Conservation (phyloP, 2,113 vertebrate species). For the Megaleporinus macrocephalus region DNA sequence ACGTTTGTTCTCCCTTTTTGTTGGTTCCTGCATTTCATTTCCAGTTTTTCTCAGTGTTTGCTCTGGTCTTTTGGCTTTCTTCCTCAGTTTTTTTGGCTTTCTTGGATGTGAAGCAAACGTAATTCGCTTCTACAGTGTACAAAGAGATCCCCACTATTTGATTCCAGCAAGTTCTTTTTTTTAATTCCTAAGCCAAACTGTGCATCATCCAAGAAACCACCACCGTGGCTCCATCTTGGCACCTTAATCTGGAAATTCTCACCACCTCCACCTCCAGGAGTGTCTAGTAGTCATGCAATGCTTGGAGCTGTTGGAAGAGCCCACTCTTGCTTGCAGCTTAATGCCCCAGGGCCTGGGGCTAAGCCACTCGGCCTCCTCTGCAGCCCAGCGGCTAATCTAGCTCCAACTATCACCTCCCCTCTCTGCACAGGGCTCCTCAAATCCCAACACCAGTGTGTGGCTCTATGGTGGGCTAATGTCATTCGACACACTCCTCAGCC, state of each 20-base stretch:
- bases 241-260: conserved; percentile 1
- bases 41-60: too few relatives aligned
- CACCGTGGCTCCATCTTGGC: conserved; percentile 3
- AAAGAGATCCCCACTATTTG: neutral
- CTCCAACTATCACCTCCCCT: conserved; percentile 47
- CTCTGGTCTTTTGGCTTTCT: too few relatives aligned
- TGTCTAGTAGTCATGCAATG: neutral
- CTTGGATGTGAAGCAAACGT: neutral
- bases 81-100: neutral
- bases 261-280: conserved; percentile 11
- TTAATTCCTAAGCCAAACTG: neutral
- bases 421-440: conserved; percentile 52
- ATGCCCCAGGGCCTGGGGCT: neutral
- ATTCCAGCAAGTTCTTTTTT: too few relatives aligned
- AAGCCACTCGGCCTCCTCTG: conserved; percentile 10
- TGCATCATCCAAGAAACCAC: neutral
- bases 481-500: conserved; percentile 75
- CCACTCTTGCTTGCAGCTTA: conserved; percentile 3
- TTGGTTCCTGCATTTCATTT: too few relatives aligned
- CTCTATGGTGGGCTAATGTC: conserved; percentile 73
- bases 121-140: neutral
- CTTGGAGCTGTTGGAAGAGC: conserved; percentile 8
- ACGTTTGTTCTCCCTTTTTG: neutral
- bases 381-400: conserved; percentile 34
- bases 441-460: conserved; percentile 37